These are phyloP conservation scores for Picathartes gymnocephalus DNA, from an alignment of 2,113 vertebrate species.

Conservation along the genomic window DNA sequence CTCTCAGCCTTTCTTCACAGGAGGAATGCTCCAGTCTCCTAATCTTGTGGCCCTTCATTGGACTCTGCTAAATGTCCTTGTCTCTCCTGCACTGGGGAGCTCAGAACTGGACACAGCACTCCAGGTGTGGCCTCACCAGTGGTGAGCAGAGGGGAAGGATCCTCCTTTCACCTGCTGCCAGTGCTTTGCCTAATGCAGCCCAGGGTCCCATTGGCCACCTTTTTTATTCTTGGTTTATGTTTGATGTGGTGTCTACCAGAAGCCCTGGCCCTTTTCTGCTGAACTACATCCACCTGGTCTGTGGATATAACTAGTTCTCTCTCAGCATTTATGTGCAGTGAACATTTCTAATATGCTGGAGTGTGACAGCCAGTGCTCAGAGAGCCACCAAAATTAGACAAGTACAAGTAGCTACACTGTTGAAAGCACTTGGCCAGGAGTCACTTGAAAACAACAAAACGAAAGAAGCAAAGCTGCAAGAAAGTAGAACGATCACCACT, in stretches of 20 bases:
- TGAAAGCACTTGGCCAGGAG: neutral
- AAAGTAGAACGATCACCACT: neutral
- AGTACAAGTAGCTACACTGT: neutral
- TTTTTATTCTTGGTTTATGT: neutral
- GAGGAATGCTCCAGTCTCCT: neutral
- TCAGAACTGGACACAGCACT: neutral
- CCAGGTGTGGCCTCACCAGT: neutral
- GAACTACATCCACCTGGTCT: neutral
- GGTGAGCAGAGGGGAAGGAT: neutral
- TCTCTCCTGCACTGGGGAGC: neutral
- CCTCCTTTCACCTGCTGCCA: neutral
- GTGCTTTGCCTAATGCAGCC: neutral
- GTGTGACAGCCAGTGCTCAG: neutral
- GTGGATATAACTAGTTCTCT: neutral
- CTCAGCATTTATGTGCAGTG: neutral
- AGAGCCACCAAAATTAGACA: neutral
- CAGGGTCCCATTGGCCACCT: neutral
- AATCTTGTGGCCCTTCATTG: neutral
- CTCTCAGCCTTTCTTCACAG: neutral
- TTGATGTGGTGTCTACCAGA: neutral
- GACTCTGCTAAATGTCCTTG: neutral
- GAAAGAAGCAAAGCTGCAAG: neutral
- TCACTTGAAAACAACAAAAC: neutral
- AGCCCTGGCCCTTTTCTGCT: neutral
- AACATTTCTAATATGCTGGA: neutral